Evolutionary conservation across 1,140 invertebrate genomes (phyloP).

Genomic region (Ostrea edulis): DNA sequence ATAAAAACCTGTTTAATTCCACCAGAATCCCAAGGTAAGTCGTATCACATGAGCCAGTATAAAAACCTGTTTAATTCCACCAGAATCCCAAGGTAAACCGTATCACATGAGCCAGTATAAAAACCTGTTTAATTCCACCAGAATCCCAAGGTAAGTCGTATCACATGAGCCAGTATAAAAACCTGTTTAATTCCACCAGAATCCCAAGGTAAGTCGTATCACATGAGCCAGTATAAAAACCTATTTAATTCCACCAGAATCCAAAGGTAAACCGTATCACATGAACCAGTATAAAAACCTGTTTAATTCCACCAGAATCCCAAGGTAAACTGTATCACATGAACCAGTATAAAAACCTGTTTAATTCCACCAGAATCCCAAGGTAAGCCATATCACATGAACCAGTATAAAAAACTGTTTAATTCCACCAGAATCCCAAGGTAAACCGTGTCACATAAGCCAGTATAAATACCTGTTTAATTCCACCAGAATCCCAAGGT

Average conservation of each 20-base stretch:
- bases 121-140: conserved; percentile 92
- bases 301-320: no score
- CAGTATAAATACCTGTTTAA: conserved; percentile 94
- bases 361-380: no score
- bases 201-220: no score
- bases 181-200: conserved; percentile 93
- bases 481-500: conserved; percentile 73
- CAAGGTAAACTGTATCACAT: no score
- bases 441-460: no score
- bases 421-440: no score
- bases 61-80: conserved; percentile 90
- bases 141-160: no score
- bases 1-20: conserved; percentile 91
- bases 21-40: no score
- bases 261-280: no score
- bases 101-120: conserved; percentile 99
- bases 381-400: no score
- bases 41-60: conserved; percentile 99
- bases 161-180: conserved; percentile 98
- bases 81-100: no score
- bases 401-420: conserved; percentile 94
- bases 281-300: conserved; percentile 97
- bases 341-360: conserved; percentile 95
- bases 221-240: conserved; percentile 97
- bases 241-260: conserved; percentile 94